phyloP scores from a whole-genome alignment of 2,797 vertebrate species.

The Sarcophilus harrisii region DNA sequence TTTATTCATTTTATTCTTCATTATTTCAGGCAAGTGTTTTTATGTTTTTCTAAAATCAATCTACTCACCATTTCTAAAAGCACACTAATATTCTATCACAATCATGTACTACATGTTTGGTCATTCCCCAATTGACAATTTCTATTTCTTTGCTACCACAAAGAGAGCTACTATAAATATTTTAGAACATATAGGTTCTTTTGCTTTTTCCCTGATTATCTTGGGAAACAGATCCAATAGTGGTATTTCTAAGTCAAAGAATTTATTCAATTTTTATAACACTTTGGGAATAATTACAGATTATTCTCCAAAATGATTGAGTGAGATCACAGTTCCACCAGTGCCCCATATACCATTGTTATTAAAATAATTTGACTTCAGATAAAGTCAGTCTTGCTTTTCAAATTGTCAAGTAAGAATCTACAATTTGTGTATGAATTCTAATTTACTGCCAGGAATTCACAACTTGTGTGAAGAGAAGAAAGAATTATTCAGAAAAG shows the following conservation, averaged over 20 bases:
- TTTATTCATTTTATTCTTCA: not conserved
- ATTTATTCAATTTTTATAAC: not conserved
- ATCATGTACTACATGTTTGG: not conserved
- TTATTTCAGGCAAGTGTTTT: not conserved
- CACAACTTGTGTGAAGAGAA: not conserved
- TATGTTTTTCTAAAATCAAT: not conserved
- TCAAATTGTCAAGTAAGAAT: not conserved
- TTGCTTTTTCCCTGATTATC: not conserved
- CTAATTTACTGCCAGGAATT: not conserved
- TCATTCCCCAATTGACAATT: not conserved
- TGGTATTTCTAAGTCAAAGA: not conserved
- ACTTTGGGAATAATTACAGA: not conserved
- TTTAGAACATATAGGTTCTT: not conserved
- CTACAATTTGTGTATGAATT: not conserved
- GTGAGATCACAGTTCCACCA: not conserved
- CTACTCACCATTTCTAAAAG: not conserved
- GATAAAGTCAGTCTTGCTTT: not conserved
- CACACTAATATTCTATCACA: not conserved
- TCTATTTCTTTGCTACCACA: not conserved
- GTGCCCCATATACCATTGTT: not conserved
- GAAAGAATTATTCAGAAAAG: not conserved
- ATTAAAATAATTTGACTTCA: not conserved
- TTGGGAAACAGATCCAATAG: not conserved
- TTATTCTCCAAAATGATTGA: not conserved
- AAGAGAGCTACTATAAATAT: not conserved